phyloP scores from a whole-genome alignment of 2,113 vertebrate species.

The Actenoides lindsayi region DNA sequence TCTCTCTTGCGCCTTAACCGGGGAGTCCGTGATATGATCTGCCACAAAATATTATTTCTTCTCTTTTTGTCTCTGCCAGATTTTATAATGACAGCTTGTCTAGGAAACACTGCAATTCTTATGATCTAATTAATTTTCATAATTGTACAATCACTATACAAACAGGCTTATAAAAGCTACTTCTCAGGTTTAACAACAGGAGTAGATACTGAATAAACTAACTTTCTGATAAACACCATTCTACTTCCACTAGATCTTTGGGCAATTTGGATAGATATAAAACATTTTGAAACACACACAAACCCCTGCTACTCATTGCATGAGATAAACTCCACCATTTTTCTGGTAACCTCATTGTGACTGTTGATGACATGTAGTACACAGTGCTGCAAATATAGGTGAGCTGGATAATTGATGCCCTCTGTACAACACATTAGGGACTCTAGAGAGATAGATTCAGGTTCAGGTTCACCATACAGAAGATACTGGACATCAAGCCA shows the following conservation, averaged over 20 bases:
- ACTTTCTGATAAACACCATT: neutral
- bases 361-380: neutral
- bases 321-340: neutral
- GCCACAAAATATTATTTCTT: neutral
- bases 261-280: neutral
- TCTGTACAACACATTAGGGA: neutral
- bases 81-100: neutral
- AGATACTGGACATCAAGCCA: neutral
- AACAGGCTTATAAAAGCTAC: neutral
- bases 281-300: neutral
- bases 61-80: neutral
- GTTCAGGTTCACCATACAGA: neutral
- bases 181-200: neutral
- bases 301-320: neutral
- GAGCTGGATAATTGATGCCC: neutral
- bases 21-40: no score
- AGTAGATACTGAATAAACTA: neutral
- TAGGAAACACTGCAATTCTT: neutral
- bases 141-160: neutral
- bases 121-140: neutral
- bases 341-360: accelerated
- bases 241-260: neutral
- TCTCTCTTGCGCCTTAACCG: no score
- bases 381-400: neutral
- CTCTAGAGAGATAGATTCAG: neutral